Evolutionary conservation across 2,888 invertebrate species (phyloP), one percentile per base, ranked within the genome.

Genomic region (Bursaphelenchus okinawaensis): DNA sequence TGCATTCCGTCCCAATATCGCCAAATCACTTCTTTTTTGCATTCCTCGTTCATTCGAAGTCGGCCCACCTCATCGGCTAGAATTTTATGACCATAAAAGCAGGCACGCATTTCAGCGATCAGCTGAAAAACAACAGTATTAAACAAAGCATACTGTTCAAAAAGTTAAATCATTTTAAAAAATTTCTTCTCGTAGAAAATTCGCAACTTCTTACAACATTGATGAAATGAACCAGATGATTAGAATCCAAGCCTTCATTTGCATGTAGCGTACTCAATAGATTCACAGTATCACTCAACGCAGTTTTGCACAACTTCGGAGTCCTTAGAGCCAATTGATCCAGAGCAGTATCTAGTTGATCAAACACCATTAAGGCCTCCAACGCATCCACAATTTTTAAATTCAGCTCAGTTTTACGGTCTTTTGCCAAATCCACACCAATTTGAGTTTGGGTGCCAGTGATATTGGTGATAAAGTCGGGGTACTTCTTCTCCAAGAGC

Each of bases 1-100:
- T 77, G 77, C 0, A 71, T 71, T 6, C 71, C 68, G 31, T 69
- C 68, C 79, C 79, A 79, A 55, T 76, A 79, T 16, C 63, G 27
- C 8, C 58, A 54, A 22, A 71, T 20, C 12, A 71, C 20, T 19
- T 56, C 60, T 22, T 22, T 24, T 20, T 63, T 63, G 31, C 61
- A 54, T n/a, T 51, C 56, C 20, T 26, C 40, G 58, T 22, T 12
- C 4, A 54, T 20, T 20, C 63, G 51, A 28, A 67, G 67, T 50
- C 68, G 59, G 31, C 65, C 67, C 26, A 67, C 28, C 54, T 71
- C 55, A 7, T 58, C 27, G n/a, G 65, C 65, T 16, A 75, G 55
- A n/a, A 66, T 3, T 23, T 69, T 64, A 55, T 61, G 63, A n/a
- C 26, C 52, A n/a, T 69, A 61, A n/a, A 52, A 27, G 3, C 74